phyloP scores from a whole-genome alignment of 2,888 invertebrate species.

The Chaetogeoica ovagalla region DNA sequence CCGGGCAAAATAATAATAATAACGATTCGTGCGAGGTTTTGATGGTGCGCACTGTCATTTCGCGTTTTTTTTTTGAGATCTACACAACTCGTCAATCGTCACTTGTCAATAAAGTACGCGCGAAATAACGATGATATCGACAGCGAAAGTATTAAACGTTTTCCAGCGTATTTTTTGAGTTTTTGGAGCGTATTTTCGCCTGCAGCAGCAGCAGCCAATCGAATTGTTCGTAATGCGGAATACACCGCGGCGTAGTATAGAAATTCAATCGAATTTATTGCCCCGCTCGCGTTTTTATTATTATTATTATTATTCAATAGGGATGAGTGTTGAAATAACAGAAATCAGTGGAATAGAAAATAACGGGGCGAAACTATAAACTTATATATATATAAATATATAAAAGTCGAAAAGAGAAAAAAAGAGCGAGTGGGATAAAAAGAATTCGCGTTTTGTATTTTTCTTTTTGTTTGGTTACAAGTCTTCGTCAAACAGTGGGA shows the following conservation, averaged over 20 bases:
- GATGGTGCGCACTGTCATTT: neutral
- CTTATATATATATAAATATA: too few species aligned
- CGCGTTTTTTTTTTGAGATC: slow-evolving; percentile 32
- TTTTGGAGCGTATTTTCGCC: neutral
- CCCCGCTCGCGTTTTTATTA: neutral
- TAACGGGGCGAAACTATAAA: slow-evolving; percentile 23
- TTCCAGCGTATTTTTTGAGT: slow-evolving; percentile 17
- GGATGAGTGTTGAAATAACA: slow-evolving; percentile 7
- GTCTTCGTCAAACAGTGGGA: neutral
- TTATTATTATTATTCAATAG: neutral
- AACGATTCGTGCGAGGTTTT: slow-evolving; percentile 17
- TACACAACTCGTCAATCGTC: slow-evolving; percentile 21
- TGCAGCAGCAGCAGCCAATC: neutral
- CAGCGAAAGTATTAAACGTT: slow-evolving; percentile 6
- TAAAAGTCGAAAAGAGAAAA: slow-evolving; percentile 6
- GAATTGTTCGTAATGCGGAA: slow-evolving; percentile 1
- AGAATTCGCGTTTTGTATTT: neutral
- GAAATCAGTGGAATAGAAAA: slow-evolving; percentile 45
- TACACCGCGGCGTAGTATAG: neutral
- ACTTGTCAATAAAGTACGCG: slow-evolving; percentile 20
- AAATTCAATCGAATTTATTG: slow-evolving; percentile 33
- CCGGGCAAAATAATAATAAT: neutral
- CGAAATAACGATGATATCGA: too few species aligned
- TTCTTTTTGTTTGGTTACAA: neutral
- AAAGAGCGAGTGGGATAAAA: neutral